Base-by-base conservation (phyloP, 2,113 vertebrate species). In the Hyla sarda region DNA sequence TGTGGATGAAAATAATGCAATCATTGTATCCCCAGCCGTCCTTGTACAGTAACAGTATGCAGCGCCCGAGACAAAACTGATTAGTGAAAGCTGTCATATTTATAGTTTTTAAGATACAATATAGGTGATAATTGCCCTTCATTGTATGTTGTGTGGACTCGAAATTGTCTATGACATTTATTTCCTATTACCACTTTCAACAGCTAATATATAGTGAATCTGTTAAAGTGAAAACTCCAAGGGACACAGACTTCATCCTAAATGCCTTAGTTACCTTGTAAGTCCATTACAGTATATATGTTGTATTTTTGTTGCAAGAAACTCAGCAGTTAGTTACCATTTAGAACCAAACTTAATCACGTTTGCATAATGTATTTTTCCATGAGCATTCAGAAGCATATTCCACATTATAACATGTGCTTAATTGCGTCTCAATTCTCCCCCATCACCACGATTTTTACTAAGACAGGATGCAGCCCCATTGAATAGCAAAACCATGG, bases 1-100 rank as follows among this genome's bases (percentile, higher is more conserved):
- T 69, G 67, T 72, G 65, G 60, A 79, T 78, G 45, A 77, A 86
- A 80, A 80, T 80, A 86, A 80, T 72, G 62, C 76, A 12, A 50
- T 76, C 41, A 84, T 76, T 76, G 56, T 76, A 48, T 84, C 28
- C 56, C 58, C 32, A 65, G 58, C 78, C 58, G 56, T 10, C 1
- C 47, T 62, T 65, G n/a, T 62, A 81, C 78, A 81, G 77, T 60
- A 25, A 80, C 54, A 80, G 78, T 47, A 28, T 19, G n/a, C n/a
- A 28, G 56, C 25, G 37, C 60, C 19, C 37, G 58, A 81, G 56
- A 80, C 77, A 80, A 62, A 16, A 34, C 30, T 56, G 76, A 80
- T 80, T 62, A 80, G 77, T 34, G 34, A 25, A 62, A 80, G 45
- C 73, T 76, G n/a, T 80, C 52, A 37, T 47, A n/a, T 45, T 60